Base-by-base conservation (phyloP, 2,113 vertebrate species). In the Platanista minor region DNA sequence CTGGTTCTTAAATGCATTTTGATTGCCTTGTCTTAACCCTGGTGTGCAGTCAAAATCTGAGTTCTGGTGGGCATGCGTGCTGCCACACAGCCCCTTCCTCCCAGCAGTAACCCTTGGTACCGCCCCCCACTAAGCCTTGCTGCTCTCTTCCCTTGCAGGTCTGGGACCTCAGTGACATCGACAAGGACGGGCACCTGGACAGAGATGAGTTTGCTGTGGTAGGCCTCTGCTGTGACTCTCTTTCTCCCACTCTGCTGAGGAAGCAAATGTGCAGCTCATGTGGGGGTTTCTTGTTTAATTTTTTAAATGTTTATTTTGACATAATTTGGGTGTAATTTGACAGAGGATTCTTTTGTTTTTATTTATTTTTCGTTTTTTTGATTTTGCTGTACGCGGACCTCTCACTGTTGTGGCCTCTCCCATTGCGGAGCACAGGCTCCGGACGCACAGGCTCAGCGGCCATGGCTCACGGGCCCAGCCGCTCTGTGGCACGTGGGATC, bases 111-210 rank as follows among this genome's bases (percentile, higher is more conserved):
- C 13, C 21, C 43, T 64, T 2, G 15, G 43, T 14, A 8, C 29
- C 0, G 4, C 17, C 20, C 11, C 17, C 27, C 2, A 13, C 54
- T 87, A 67, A 94, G 41, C 52, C 67, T 59, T 15, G 3, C n/a
- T 46, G 33, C 21, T 90, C 17, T 87, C 54, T 69, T 78, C 25
- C 14, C 62, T 83, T 94, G 15, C 95, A 99, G 99, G 99, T 99
- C 74, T 99, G 99, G 99, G 99, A 99, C 97, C 99, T 99, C 96
- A 99, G 99, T 95, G 99, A 99, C 98, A 99, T 99, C 13, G 99
- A 99, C 97, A 99, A 99, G 98, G 99, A 99, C 49, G 99, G 99
- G 10, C 99, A 99, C 90, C 98, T 99, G 98, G 99, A 99, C 98
- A 99, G 98, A 97, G 99, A 99, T 4, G 99, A 99, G 95, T 99